Percentiles rank a stretch among this genome's conserved stretches.
These are phyloP conservation scores for Ormyrus nitidulus DNA, from an alignment of 2,888 invertebrate genomes.

Conservation along the genomic window DNA sequence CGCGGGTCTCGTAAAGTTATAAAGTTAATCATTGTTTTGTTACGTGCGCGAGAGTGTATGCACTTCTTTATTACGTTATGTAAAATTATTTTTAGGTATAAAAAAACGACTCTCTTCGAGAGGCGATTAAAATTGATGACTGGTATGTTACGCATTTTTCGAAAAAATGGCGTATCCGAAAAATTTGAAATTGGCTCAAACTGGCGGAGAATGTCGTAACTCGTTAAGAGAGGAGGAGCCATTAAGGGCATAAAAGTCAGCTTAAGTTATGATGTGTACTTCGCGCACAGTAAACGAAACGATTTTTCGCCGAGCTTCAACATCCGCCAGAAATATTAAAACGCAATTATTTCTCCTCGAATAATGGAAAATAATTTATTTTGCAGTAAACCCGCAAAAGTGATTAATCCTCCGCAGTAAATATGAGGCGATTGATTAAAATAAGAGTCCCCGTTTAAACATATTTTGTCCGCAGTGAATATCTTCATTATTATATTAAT, in stretches of 20 bases:
- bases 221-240: slow-evolving; percentile 52
- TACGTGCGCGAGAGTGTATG: background rate
- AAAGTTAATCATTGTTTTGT: slow-evolving; percentile 19
- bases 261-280: slow-evolving; percentile 52
- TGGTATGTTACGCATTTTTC: slow-evolving; percentile 29
- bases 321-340: slow-evolving; percentile 44
- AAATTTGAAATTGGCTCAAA: slow-evolving; percentile 51
- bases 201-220: slow-evolving; percentile 48
- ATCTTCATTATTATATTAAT: background rate
- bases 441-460: too few relatives aligned
- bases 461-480: too few relatives aligned
- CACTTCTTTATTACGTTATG: slow-evolving; percentile 36
- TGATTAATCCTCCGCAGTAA: background rate
- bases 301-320: slow-evolving; percentile 45
- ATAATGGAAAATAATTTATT: slow-evolving; percentile 48
- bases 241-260: slow-evolving; percentile 53
- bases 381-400: slow-evolving; percentile 22
- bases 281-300: slow-evolving; percentile 43
- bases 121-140: slow-evolving; percentile 51
- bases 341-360: slow-evolving; percentile 23
- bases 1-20: background rate
- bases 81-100: slow-evolving; percentile 42
- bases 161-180: slow-evolving; percentile 45
- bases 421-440: too few relatives aligned
- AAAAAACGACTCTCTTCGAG: slow-evolving; percentile 26